Evolutionary conservation across 2,797 vertebrate genomes (phyloP).

Genomic region (Leuciscus waleckii): DNA sequence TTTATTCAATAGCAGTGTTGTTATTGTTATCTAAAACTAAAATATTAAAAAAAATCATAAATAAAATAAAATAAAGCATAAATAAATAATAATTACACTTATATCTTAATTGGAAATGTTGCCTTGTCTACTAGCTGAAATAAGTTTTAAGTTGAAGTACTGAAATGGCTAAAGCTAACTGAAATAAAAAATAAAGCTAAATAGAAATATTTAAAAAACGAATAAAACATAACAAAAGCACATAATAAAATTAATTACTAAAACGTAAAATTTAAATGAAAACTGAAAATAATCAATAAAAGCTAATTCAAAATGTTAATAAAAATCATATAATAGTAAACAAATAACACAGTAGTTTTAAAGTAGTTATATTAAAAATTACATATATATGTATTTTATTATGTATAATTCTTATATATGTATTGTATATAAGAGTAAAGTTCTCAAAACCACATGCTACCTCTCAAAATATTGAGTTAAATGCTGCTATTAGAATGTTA

Average conservation of each 20-base stretch:
- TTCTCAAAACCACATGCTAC: background rate
- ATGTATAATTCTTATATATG: no score
- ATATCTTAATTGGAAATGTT: background rate
- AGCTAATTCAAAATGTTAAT: background rate
- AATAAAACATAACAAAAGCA: background rate
- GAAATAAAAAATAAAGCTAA: background rate
- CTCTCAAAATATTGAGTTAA: background rate
- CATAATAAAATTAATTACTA: background rate
- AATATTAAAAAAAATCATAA: background rate
- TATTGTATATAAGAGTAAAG: no score
- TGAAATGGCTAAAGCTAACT: background rate
- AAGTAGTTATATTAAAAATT: background rate
- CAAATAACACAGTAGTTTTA: background rate
- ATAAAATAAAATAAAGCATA: background rate
- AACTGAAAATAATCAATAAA: background rate
- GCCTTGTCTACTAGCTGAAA: background rate
- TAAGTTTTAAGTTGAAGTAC: background rate
- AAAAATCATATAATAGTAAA: background rate
- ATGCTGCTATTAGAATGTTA: background rate
- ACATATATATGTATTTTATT: background rate
- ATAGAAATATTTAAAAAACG: background rate
- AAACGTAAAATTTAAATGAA: background rate
- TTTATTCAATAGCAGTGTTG: background rate
- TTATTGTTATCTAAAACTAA: background rate
- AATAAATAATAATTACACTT: background rate